Base-by-base conservation (phyloP, 2,888 invertebrate genomes). In the Hemistola chrysoprasaria region DNA sequence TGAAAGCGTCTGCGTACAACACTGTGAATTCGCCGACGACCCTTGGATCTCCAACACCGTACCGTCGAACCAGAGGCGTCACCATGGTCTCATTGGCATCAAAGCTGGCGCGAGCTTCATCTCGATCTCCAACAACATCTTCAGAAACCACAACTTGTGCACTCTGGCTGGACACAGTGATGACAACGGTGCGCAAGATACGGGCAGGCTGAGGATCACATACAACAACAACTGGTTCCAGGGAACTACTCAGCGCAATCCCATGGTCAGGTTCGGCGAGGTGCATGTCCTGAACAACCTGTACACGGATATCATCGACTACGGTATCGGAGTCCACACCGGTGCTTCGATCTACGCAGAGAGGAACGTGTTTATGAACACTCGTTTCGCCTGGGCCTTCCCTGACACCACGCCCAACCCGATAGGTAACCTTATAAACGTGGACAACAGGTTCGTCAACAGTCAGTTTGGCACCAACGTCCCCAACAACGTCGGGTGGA, bases 181-280 rank as follows among this genome's bases (percentile, higher is more conserved):
- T 7, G 29, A 33, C 32, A 40, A 24, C 10, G 30, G 3, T 0
- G 16, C 28, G 1, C 16, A 25, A 6, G 51, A 51, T 21, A 27
- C 10, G 1, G 40, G 40, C 7, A 42, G 38, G 5, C 39, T 51
- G 11, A 42, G 42, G 30, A 29, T 38, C 1, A 43, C 51, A 4
- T 46, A 31, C 29, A 40, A 38, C 27, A 22, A 22, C 2, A 51
- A 51, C 35, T 51, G 47, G 51, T 51, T 29, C 36, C 41, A 31
- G 9, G 38, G 37, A 3, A 33, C 29, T 9, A 33, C 6, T 11
- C 42, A 42, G 24, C 39, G 47, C 6, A 36, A 47, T 11, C 42
- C 47, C 6, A 28, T 10, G 22, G 42, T 47, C 8, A 32, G 47
- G 9, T 40, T 26, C n/a, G 47, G 47, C 3, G 42, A 42, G 3